Evolutionary conservation across 2,797 vertebrate genomes (phyloP).

Genomic region (Acanthis flammea): DNA sequence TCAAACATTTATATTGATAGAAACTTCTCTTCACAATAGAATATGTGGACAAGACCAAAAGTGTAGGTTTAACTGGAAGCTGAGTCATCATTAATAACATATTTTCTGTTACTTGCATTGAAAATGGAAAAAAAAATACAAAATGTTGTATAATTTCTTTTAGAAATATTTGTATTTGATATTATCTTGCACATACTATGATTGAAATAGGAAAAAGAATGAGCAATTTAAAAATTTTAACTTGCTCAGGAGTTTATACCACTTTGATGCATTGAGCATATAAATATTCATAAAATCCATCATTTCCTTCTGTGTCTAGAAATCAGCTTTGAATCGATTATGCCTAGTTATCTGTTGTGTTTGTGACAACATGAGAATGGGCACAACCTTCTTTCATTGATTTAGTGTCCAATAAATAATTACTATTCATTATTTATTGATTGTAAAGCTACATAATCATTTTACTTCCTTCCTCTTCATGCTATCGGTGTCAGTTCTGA

Average conservation of each 20-base stretch:
- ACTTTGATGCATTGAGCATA: slow-evolving; percentile 24
- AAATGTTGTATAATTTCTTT: background rate
- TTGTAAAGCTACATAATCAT: slow-evolving; percentile 53
- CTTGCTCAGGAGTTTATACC: background rate
- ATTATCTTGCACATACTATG: background rate
- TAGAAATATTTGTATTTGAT: background rate
- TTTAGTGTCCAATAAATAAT: slow-evolving; percentile 74
- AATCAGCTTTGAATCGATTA: slow-evolving; percentile 70
- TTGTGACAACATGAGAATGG: slow-evolving; percentile 70
- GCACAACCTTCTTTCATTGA: slow-evolving; percentile 61
- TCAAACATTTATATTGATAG: background rate
- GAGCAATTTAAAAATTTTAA: background rate
- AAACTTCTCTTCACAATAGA: background rate
- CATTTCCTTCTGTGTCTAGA: slow-evolving; percentile 1
- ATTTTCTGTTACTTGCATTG: background rate
- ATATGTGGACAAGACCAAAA: background rate
- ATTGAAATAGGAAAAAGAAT: background rate
- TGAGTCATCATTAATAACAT: background rate
- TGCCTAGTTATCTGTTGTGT: slow-evolving; percentile 66
- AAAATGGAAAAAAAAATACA: background rate
- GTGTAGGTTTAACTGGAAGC: background rate
- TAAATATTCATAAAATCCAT: slow-evolving; percentile 71
- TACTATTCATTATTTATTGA: slow-evolving; percentile 71
- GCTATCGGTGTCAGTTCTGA: slow-evolving; percentile 27
- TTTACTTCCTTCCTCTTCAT: slow-evolving; percentile 41